Evolutionary conservation across 2,113 vertebrate genomes (phyloP).

Genomic region (Urocolius indicus): DNA sequence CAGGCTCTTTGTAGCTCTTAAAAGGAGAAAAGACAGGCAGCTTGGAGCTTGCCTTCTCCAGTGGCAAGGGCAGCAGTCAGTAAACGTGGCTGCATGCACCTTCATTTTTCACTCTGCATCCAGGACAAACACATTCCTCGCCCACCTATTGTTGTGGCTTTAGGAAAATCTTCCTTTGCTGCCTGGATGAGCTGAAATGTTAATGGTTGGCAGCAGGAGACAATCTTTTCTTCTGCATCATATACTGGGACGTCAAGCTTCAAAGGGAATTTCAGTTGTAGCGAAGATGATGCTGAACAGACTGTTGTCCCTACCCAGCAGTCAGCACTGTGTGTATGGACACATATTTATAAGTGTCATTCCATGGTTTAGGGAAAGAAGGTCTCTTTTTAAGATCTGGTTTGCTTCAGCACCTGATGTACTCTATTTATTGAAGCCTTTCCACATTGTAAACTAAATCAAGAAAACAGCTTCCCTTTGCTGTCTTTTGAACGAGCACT

Average conservation of each 20-base stretch:
- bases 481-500: conserved; percentile 41
- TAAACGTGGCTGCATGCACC: background rate
- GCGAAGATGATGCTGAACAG: background rate
- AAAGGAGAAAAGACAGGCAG: background rate
- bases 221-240: background rate
- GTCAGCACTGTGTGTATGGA: background rate
- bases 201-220: background rate
- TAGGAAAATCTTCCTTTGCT: background rate
- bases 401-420: background rate
- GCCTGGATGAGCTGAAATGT: background rate
- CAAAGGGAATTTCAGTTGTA: background rate
- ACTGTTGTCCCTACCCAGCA: background rate
- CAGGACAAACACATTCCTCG: background rate
- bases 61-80: background rate
- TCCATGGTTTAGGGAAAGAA: background rate
- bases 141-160: background rate
- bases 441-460: conserved; percentile 47
- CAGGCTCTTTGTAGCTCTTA: background rate
- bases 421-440: conserved; percentile 53
- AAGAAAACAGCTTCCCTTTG: background rate
- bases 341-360: background rate
- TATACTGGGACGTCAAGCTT: background rate
- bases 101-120: background rate
- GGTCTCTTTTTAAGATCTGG: background rate
- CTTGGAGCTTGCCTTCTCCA: background rate